A percentile compares a stretch with the other conserved stretches of the same genome.
Conservation (phyloP, 2,888 invertebrate species). For the Rambutsinella grinnellia region DNA sequence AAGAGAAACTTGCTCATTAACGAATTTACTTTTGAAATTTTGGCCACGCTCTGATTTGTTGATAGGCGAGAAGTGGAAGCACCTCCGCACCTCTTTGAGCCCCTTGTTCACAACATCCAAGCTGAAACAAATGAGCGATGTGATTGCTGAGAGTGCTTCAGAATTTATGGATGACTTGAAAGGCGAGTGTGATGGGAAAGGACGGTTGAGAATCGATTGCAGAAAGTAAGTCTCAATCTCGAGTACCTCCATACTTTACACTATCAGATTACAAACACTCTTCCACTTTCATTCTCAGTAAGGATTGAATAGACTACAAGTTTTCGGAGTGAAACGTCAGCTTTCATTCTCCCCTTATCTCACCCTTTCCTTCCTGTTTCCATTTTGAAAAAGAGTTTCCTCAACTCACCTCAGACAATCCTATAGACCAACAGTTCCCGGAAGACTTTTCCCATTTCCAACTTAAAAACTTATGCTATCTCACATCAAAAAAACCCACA, state of each 20-base stretch:
- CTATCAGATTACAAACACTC: neutral
- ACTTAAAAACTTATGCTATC: too few relatives aligned
- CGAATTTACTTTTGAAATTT: neutral
- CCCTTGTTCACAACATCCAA: constrained; percentile 61
- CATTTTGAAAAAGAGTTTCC: neutral
- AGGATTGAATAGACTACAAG: too few relatives aligned
- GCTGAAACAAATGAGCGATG: constrained; percentile 58
- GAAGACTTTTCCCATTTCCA: constrained; percentile 9
- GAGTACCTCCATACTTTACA: neutral
- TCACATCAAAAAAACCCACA: too few relatives aligned
- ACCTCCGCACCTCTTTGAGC: constrained; percentile 51
- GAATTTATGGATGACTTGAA: constrained; percentile 55
- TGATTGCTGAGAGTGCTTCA: constrained; percentile 39
- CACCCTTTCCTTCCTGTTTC: neutral
- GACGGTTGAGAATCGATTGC: constrained; percentile 58
- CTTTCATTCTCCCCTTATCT: too few relatives aligned
- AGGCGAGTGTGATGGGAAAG: constrained; percentile 43
- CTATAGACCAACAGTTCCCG: neutral
- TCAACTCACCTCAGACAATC: neutral
- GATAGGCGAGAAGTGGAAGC: constrained; percentile 64
- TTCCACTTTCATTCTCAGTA: neutral
- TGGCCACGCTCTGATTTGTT: neutral
- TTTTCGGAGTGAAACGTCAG: too few relatives aligned
- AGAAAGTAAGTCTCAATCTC: constrained; percentile 50
- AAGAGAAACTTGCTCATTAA: neutral